These are phyloP conservation scores for Hemibagrus guttatus DNA, from an alignment of 2,797 vertebrate genomes.

Conservation along the genomic window DNA sequence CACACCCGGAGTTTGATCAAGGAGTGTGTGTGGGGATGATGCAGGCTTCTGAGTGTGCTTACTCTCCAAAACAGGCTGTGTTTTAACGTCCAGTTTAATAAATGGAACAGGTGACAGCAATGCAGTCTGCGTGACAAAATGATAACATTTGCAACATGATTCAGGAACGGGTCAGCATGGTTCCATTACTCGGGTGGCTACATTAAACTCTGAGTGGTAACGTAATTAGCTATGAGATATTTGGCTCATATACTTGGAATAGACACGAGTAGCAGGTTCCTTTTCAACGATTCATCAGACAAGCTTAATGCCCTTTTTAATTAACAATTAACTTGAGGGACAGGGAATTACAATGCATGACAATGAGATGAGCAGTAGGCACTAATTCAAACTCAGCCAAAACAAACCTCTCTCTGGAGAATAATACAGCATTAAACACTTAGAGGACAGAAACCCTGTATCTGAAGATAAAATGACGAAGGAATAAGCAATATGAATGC, in stretches of 20 bases:
- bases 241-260: not conserved
- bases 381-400: not conserved
- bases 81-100: constrained; percentile 11
- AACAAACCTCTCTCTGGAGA: not conserved
- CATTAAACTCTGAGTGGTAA: not conserved
- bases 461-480: not conserved
- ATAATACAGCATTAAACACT: not conserved
- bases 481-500: not conserved
- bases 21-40: not conserved
- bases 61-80: constrained; percentile 39
- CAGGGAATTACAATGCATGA: constrained; percentile 32
- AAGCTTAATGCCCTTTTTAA: constrained; percentile 33
- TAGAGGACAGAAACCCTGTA: not conserved
- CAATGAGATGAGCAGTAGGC: constrained; percentile 25
- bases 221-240: not conserved
- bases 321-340: constrained; percentile 45
- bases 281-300: constrained; percentile 41
- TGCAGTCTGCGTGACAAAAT: constrained; percentile 21
- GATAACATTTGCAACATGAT: not conserved
- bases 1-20: constrained; percentile 40
- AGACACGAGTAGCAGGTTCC: not conserved
- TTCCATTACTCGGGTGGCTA: not conserved
- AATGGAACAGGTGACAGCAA: constrained; percentile 1
- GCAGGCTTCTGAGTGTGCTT: constrained; percentile 25
- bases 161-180: not conserved